These are phyloP conservation scores for Castor canadensis DNA, from an alignment of 2,113 vertebrate genomes.

Conservation along the genomic window DNA sequence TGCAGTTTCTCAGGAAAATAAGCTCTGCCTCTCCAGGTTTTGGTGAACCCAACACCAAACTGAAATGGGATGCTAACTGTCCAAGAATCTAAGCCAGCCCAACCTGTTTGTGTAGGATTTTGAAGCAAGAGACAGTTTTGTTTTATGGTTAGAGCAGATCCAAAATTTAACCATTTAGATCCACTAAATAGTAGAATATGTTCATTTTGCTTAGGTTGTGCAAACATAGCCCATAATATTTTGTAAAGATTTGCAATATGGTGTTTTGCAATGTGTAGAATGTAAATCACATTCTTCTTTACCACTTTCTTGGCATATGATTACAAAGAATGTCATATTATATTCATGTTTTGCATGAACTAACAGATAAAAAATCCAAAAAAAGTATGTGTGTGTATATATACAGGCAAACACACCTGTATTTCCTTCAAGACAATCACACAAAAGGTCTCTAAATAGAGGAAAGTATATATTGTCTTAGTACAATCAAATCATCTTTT, in stretches of 20 bases:
- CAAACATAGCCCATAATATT: slow-evolving; percentile 45
- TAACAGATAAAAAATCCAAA: slow-evolving; percentile 48
- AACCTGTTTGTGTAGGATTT: background rate
- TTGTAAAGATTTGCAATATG: slow-evolving; percentile 42
- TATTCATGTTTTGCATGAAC: slow-evolving; percentile 52
- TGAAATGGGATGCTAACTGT: background rate
- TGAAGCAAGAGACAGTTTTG: slow-evolving; percentile 45
- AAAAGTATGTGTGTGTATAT: background rate
- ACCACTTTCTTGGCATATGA: slow-evolving; percentile 40
- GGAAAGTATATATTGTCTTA: slow-evolving; percentile 29
- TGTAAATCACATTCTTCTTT: slow-evolving; percentile 49
- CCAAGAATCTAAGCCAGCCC: background rate
- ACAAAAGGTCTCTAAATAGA: slow-evolving; percentile 25
- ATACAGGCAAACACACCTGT: background rate
- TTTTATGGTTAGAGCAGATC: slow-evolving; percentile 9
- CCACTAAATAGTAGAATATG: background rate
- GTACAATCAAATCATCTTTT: slow-evolving; percentile 56
- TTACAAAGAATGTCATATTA: slow-evolving; percentile 49
- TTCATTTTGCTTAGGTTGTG: slow-evolving; percentile 32
- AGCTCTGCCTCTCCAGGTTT: slow-evolving; percentile 23
- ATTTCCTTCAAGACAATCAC: slow-evolving; percentile 52
- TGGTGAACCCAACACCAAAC: slow-evolving; percentile 35
- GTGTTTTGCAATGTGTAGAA: slow-evolving; percentile 36
- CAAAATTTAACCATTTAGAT: too few species aligned
- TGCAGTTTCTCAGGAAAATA: slow-evolving; percentile 52